Conservation (phyloP, 2,797 vertebrate species). For the Enteromius viviparus region DNA sequence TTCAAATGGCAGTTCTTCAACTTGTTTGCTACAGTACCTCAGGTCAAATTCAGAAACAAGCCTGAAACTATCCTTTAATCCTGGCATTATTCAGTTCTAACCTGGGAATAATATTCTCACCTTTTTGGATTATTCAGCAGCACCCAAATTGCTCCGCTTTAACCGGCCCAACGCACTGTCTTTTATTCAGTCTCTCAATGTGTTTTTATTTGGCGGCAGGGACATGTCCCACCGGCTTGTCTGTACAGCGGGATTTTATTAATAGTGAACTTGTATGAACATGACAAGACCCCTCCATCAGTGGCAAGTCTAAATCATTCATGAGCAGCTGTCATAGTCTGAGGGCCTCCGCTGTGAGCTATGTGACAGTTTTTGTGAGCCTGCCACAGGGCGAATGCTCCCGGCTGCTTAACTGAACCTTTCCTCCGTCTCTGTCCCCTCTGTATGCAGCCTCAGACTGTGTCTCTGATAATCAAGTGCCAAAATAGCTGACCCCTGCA, state of each 20-base stretch:
- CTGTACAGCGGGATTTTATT: slow-evolving; percentile 51
- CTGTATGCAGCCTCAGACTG: slow-evolving; percentile 40
- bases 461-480: slow-evolving; percentile 40
- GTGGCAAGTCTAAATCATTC: slow-evolving; percentile 62
- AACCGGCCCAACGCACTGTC: slow-evolving; percentile 34
- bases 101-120: background rate
- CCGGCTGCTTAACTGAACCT: slow-evolving; percentile 31
- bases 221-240: slow-evolving; percentile 37
- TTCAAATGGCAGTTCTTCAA: background rate
- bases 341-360: slow-evolving; percentile 30
- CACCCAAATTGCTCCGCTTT: slow-evolving; percentile 6
- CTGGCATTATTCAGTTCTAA: background rate
- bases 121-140: background rate
- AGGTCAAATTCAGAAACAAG: background rate
- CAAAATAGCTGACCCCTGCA: slow-evolving; percentile 43
- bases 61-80: background rate
- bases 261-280: slow-evolving; percentile 62
- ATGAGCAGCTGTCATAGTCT: slow-evolving; percentile 64
- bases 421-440: slow-evolving; percentile 35
- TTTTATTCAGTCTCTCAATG: slow-evolving; percentile 32
- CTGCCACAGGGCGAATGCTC: slow-evolving; percentile 52
- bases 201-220: slow-evolving; percentile 33
- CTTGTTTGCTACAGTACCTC: background rate
- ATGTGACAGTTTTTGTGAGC: slow-evolving; percentile 57
- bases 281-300: slow-evolving; percentile 58